Evolutionary conservation across 2,797 vertebrate genomes (phyloP).

Genomic region (Fistularia commersonii): DNA sequence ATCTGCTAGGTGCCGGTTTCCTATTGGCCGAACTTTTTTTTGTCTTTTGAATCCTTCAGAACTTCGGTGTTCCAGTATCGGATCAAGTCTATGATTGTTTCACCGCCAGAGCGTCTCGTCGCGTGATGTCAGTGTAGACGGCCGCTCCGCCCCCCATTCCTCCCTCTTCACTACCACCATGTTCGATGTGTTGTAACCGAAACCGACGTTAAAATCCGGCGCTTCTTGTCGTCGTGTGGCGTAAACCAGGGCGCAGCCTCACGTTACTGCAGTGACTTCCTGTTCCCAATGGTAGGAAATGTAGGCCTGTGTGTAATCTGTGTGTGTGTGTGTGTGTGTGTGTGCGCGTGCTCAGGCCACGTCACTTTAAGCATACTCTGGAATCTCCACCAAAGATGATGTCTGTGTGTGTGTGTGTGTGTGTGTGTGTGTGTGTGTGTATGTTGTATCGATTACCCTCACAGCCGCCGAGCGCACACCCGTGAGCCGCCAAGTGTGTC

Average conservation of each 20-base stretch:
- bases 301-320: slow-evolving; percentile 6
- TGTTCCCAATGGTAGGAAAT: slow-evolving; percentile 19
- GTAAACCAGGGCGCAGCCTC: slow-evolving; percentile 21
- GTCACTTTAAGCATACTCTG: slow-evolving; percentile 50
- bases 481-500: no score
- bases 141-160: slow-evolving; percentile 7
- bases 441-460: no score
- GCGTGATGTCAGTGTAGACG: slow-evolving; percentile 31
- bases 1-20: no score
- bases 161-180: slow-evolving; percentile 9
- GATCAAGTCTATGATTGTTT: no score
- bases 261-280: slow-evolving; percentile 26
- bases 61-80: no score
- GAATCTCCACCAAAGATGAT: slow-evolving; percentile 81
- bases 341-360: slow-evolving; percentile 36
- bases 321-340: slow-evolving; percentile 7
- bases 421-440: slow-evolving; percentile 10
- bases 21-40: no score
- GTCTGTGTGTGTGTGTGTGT: slow-evolving; percentile 61
- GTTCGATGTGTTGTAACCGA: no score
- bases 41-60: no score
- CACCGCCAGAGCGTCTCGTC: no score
- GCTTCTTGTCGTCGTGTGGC: slow-evolving; percentile 18
- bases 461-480: no score
- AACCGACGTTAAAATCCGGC: no score